Percentiles rank a stretch among this genome's conserved stretches.
phyloP scores from a whole-genome alignment of 2,797 vertebrate genomes.

The Oreortyx pictus region DNA sequence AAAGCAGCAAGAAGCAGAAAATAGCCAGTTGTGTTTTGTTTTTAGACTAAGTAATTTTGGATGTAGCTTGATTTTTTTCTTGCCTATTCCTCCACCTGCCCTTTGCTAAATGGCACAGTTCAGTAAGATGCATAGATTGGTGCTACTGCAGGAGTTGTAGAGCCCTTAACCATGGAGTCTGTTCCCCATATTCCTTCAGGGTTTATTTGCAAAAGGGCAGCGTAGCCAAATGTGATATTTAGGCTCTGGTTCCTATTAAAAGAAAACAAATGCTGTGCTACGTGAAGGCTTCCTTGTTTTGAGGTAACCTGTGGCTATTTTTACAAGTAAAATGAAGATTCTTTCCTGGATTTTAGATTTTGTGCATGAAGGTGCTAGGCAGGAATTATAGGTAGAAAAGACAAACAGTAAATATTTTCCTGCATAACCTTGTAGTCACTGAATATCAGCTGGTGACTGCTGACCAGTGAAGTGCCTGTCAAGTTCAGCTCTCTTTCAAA shows the following conservation, averaged over 20 bases:
- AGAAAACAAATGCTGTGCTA: conserved; percentile 42
- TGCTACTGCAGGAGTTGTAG: conserved; percentile 42
- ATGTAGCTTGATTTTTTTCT: not conserved
- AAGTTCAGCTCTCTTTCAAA: not conserved
- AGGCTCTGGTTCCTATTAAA: conserved; percentile 45
- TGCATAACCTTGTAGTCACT: not conserved
- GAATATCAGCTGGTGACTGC: not conserved
- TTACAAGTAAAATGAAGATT: not conserved
- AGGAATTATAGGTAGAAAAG: not conserved
- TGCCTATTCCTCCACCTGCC: conserved; percentile 38
- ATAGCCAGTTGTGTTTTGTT: not conserved
- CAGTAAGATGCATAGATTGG: conserved; percentile 46
- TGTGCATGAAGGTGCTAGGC: not conserved
- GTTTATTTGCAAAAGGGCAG: conserved; percentile 74
- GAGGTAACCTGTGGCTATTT: not conserved
- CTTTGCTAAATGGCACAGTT: conserved; percentile 75
- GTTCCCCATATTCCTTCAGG: conserved; percentile 56
- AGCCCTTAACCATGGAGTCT: conserved; percentile 49
- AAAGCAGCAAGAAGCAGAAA: not conserved
- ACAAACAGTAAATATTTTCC: not conserved
- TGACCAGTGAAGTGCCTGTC: not conserved
- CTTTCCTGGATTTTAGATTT: not conserved
- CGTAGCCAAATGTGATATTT: conserved; percentile 69
- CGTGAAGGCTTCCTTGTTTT: not conserved
- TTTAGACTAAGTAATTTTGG: conserved; percentile 10